Percentiles rank a stretch among this genome's conserved stretches.
These are phyloP conservation scores for Dicyrtomina minuta DNA, from an alignment of 2,888 invertebrate species.

Conservation along the genomic window DNA sequence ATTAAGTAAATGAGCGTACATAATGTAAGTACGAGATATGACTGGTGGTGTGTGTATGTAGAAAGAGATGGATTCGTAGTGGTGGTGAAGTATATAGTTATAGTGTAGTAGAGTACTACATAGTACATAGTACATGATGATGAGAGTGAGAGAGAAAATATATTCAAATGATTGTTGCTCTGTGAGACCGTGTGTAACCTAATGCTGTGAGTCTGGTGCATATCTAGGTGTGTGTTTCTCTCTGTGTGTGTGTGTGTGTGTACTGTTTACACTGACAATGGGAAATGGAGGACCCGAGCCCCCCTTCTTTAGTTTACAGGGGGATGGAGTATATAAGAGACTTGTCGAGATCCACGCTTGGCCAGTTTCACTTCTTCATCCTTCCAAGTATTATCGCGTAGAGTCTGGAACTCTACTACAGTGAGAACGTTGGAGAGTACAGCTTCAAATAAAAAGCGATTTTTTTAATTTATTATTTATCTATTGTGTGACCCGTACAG, in stretches of 20 bases:
- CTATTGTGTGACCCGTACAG: constrained; percentile 4
- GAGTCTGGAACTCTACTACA: constrained; percentile 27
- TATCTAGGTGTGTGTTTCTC: neutral
- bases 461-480: constrained; percentile 7
- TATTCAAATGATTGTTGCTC: too few species aligned
- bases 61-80: neutral
- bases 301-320: constrained; percentile 18
- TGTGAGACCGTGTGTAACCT: too few species aligned
- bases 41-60: neutral
- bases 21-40: constrained; percentile 3
- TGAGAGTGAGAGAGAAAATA: too few species aligned
- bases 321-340: constrained; percentile 30
- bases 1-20: constrained; percentile 20
- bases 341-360: constrained; percentile 29
- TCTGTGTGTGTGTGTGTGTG: neutral
- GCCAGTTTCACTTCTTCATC: constrained; percentile 31
- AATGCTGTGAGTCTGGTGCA: neutral
- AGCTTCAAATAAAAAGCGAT: too few species aligned
- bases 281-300: neutral
- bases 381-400: neutral
- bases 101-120: too few species aligned
- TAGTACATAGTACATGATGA: too few species aligned
- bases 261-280: neutral
- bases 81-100: too few species aligned
- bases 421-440: neutral